phyloP scores from a whole-genome alignment of 1,140 invertebrate genomes.

The Ceratina calcarata region DNA sequence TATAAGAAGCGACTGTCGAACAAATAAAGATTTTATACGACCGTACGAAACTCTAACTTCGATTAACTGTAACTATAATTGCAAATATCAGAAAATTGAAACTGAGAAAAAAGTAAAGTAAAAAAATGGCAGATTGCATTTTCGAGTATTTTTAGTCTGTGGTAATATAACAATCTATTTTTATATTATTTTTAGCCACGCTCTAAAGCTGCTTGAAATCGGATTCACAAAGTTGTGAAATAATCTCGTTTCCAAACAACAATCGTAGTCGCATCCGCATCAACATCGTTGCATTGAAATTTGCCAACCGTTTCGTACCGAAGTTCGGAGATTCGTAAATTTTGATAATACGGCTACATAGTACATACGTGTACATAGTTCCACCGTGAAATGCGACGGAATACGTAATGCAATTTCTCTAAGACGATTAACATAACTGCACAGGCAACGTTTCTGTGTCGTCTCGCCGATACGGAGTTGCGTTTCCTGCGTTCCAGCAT shows the following conservation, averaged over 20 bases:
- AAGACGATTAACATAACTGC: constrained; percentile 67
- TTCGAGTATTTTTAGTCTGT: no score
- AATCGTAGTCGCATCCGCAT: not conserved
- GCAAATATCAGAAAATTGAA: no score
- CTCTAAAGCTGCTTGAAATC: not conserved
- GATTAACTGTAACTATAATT: no score
- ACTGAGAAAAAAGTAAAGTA: no score
- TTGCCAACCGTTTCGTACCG: not conserved
- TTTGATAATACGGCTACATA: constrained; percentile 5
- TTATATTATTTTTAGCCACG: not conserved
- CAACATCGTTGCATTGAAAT: constrained; percentile 3
- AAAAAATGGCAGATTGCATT: no score
- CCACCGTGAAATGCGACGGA: constrained; percentile 65
- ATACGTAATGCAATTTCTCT: constrained; percentile 71
- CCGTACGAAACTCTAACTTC: no score
- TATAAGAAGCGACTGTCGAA: no score
- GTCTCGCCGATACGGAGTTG: constrained; percentile 21
- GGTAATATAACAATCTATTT: not conserved
- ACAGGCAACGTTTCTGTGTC: constrained; percentile 35
- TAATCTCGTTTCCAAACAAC: not conserved
- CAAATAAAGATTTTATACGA: no score
- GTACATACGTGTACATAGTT: not conserved
- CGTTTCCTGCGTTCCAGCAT: constrained; percentile 7
- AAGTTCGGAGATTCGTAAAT: constrained; percentile 15
- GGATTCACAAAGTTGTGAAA: not conserved